Conservation (phyloP, 2,113 vertebrate genomes). For the Atherinomorus stipes region DNA sequence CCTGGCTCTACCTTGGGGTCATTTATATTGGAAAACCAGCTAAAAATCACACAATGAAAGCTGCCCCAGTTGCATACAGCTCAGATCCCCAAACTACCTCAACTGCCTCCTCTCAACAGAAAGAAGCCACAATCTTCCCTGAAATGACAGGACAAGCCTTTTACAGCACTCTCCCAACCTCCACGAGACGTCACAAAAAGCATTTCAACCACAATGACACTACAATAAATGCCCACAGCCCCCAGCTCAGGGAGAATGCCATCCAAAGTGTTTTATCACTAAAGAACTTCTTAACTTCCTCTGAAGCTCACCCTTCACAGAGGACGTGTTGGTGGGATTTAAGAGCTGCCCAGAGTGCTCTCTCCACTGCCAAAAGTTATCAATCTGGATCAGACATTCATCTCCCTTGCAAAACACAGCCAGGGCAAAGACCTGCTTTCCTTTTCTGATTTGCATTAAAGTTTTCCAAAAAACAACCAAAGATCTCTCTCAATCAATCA, state of each 20-base stretch:
- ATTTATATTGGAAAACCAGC: not conserved
- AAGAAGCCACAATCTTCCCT: not conserved
- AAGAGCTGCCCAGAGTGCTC: constrained; percentile 23
- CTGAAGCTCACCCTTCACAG: constrained; percentile 15
- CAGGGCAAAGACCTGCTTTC: constrained; percentile 11
- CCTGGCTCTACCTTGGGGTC: too few relatives aligned
- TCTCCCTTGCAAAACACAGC: constrained; percentile 9
- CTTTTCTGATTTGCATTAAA: not conserved
- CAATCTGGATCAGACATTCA: constrained; percentile 12
- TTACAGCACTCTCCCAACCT: not conserved
- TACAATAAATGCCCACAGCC: constrained; percentile 7
- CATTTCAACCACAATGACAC: not conserved
- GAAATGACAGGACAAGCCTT: constrained; percentile 4
- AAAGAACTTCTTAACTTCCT: constrained; percentile 28
- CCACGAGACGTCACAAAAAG: not conserved
- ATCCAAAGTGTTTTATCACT: constrained; percentile 4
- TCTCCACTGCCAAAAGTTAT: constrained; percentile 8
- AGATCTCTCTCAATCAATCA: not conserved
- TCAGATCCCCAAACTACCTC: not conserved
- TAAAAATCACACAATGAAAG: not conserved
- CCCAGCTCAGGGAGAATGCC: constrained; percentile 15
- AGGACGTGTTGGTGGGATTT: constrained; percentile 21
- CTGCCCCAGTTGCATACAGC: not conserved
- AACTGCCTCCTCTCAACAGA: not conserved
- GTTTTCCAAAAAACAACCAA: constrained; percentile 13